phyloP scores from a whole-genome alignment of 2,797 vertebrate genomes.

The Pogoniulus pusillus region DNA sequence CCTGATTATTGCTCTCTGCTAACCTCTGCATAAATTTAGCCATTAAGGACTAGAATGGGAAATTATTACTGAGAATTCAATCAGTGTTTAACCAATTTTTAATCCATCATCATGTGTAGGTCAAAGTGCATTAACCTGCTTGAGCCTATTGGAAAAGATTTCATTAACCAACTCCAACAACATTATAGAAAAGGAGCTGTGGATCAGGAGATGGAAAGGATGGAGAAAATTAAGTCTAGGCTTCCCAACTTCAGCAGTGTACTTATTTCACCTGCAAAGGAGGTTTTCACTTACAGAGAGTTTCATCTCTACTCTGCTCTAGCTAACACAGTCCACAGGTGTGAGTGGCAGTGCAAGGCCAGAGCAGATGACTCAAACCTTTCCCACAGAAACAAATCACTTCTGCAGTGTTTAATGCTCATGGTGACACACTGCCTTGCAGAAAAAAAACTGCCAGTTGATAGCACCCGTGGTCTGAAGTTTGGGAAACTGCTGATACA shows the following conservation, averaged over 20 bases:
- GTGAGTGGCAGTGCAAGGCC: neutral
- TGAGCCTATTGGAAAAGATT: neutral
- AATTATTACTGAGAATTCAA: slow-evolving; percentile 34
- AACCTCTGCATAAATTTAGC: slow-evolving; percentile 40
- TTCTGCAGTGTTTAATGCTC: neutral
- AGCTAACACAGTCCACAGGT: neutral
- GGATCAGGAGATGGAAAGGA: neutral
- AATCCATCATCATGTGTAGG: neutral
- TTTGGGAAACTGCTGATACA: neutral
- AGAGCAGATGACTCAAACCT: neutral
- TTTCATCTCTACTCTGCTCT: neutral
- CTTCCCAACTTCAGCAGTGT: neutral
- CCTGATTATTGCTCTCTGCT: neutral
- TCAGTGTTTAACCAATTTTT: slow-evolving; percentile 19
- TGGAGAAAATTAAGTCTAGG: neutral
- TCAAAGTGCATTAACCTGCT: neutral
- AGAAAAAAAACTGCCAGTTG: neutral
- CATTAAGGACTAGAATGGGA: neutral
- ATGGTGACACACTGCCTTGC: neutral
- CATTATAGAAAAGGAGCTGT: neutral
- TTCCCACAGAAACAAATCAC: neutral
- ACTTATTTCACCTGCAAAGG: neutral
- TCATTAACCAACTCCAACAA: neutral
- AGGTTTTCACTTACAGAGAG: neutral
- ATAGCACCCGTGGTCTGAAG: neutral